A percentile compares a stretch with the other conserved stretches of the same genome.
These are phyloP conservation scores for Stegastes partitus DNA, from an alignment of 2,113 vertebrate species.

Conservation along the genomic window DNA sequence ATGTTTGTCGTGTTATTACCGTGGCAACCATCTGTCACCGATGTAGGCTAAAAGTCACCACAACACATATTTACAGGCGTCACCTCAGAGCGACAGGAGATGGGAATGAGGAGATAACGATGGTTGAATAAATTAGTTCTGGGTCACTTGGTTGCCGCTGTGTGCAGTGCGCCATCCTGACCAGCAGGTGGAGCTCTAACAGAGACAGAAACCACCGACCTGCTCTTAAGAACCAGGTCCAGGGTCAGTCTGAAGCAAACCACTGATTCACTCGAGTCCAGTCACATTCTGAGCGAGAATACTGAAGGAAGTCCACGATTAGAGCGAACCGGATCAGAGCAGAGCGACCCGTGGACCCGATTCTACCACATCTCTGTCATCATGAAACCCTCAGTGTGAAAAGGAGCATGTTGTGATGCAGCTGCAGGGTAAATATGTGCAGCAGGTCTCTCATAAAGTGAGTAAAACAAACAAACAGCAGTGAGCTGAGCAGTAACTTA, in stretches of 20 bases:
- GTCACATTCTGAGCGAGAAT: not conserved
- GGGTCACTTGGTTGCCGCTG: not conserved
- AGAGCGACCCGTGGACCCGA: too few species aligned
- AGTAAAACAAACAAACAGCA: slow-evolving; percentile 13
- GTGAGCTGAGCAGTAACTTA: not conserved
- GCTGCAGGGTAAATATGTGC: not conserved
- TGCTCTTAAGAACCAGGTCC: not conserved
- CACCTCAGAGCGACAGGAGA: not conserved
- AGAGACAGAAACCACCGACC: not conserved
- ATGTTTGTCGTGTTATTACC: not conserved
- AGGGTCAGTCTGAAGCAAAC: not conserved
- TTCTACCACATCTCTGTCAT: too few species aligned
- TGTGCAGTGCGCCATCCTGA: slow-evolving; percentile 29
- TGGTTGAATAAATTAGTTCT: not conserved
- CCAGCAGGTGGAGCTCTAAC: slow-evolving; percentile 74
- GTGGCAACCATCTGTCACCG: not conserved
- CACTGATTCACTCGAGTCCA: too few species aligned
- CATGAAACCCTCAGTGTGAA: not conserved
- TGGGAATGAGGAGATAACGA: not conserved
- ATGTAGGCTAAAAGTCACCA: not conserved
- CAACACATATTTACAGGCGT: not conserved
- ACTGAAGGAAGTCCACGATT: not conserved
- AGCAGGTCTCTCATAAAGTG: not conserved
- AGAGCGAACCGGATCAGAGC: too few species aligned
- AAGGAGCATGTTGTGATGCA: not conserved